phyloP scores from a whole-genome alignment of 2,113 vertebrate genomes.

The Fulmarus glacialis region DNA sequence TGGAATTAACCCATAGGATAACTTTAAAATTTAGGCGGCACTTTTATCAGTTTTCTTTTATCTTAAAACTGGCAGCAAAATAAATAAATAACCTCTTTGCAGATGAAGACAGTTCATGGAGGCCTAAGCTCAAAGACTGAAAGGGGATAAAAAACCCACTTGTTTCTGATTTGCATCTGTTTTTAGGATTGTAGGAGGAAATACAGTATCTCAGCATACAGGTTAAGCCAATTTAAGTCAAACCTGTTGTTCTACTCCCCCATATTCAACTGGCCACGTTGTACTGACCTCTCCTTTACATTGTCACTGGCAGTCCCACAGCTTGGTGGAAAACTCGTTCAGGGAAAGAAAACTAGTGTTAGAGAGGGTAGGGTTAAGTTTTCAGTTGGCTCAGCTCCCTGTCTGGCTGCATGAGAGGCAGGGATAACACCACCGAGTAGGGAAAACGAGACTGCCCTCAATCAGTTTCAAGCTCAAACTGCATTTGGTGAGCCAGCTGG shows the following conservation, averaged over 20 bases:
- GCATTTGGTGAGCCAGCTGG: background rate
- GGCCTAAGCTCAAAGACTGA: background rate
- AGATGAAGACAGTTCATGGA: background rate
- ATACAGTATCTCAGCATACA: background rate
- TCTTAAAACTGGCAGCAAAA: background rate
- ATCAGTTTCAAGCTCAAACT: background rate
- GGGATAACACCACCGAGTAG: background rate
- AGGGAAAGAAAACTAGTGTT: background rate
- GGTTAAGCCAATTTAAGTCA: background rate
- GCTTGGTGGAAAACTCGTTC: background rate
- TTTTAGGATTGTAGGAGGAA: background rate
- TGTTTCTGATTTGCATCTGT: background rate
- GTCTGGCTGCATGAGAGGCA: slow-evolving; percentile 12
- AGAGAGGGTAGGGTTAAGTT: slow-evolving; percentile 39
- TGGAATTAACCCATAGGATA: background rate
- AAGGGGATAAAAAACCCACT: background rate
- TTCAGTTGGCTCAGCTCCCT: slow-evolving; percentile 8
- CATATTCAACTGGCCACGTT: background rate
- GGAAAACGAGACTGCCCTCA: slow-evolving; percentile 29
- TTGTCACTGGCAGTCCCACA: background rate
- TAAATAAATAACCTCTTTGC: background rate
- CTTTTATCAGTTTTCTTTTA: background rate
- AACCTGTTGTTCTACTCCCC: background rate
- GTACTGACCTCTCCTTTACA: background rate
- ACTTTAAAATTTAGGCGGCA: background rate